A percentile compares a stretch with the other conserved stretches of the same genome.
phyloP scores from a whole-genome alignment of 2,113 vertebrate species.

The Ctenomys sociabilis region DNA sequence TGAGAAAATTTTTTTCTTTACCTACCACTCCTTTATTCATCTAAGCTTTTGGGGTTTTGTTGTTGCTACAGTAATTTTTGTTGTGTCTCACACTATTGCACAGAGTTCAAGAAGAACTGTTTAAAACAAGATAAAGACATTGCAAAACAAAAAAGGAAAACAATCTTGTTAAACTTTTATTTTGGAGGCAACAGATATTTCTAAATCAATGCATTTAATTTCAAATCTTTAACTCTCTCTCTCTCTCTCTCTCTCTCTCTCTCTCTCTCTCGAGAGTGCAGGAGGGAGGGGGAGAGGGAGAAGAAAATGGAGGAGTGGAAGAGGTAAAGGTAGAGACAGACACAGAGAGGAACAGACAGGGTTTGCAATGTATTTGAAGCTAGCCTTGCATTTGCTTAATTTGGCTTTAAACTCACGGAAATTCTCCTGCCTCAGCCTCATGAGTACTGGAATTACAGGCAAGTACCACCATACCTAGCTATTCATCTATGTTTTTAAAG shows the following conservation, averaged over 20 bases:
- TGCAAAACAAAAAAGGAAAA: not conserved
- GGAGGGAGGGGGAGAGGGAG: no score
- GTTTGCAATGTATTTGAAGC: not conserved
- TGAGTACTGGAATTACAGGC: not conserved
- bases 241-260: no score
- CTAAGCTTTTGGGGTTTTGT: not conserved
- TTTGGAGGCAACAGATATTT: constrained; percentile 65
- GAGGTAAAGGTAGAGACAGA: not conserved
- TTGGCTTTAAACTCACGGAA: not conserved
- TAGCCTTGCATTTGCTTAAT: not conserved
- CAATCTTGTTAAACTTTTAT: not conserved
- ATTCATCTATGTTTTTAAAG: constrained; percentile 11
- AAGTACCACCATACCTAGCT: not conserved
- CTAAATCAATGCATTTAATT: constrained; percentile 56
- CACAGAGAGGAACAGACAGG: not conserved
- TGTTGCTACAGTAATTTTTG: constrained; percentile 1
- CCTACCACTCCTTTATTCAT: constrained; percentile 14
- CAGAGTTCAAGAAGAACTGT: not conserved
- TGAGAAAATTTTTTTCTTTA: constrained; percentile 31
- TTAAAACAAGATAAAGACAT: constrained; percentile 52
- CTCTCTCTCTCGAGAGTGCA: no score
- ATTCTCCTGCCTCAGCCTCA: not conserved
- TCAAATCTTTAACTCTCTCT: constrained; percentile 41
- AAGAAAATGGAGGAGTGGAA: not conserved
- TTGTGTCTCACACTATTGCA: not conserved